Evolutionary conservation across 2,888 invertebrate species (phyloP).

Genomic region (Margaritifera margaritifera): DNA sequence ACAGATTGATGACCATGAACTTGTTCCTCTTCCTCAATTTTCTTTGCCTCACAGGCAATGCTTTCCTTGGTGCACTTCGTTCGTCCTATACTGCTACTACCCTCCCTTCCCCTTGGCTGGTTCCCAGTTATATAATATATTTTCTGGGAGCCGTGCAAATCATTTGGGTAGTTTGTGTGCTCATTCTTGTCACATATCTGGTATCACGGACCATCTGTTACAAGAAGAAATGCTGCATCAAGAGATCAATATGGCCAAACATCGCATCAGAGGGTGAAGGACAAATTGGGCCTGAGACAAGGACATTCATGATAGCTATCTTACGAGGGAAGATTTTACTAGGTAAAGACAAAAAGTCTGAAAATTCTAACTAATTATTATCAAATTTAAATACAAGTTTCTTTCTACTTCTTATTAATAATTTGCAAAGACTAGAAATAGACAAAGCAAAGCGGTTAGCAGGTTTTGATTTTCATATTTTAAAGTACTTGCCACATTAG

Average conservation of each 20-base stretch:
- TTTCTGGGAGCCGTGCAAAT: conserved; percentile 46
- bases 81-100: conserved; percentile 48
- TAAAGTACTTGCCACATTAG: too few species aligned
- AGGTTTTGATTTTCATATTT: too few species aligned
- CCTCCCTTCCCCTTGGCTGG: conserved; percentile 52
- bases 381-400: not conserved
- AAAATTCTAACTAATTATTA: too few species aligned
- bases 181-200: conserved; percentile 47
- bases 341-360: conserved; percentile 42
- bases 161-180: conserved; percentile 40
- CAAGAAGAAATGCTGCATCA: conserved; percentile 38
- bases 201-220: conserved; percentile 46
- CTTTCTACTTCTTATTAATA: not conserved
- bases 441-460: not conserved
- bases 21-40: conserved; percentile 48
- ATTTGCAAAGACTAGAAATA: not conserved
- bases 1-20: conserved; percentile 60
- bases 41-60: conserved; percentile 49
- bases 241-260: conserved; percentile 63
- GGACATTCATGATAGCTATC: conserved; percentile 66
- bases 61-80: conserved; percentile 55
- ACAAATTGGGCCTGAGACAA: conserved; percentile 55
- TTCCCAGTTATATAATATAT: conserved; percentile 51
- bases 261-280: conserved; percentile 55
- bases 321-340: conserved; percentile 58